Base-by-base conservation (phyloP, 2,888 invertebrate species). In the Galeruca laticollis region DNA sequence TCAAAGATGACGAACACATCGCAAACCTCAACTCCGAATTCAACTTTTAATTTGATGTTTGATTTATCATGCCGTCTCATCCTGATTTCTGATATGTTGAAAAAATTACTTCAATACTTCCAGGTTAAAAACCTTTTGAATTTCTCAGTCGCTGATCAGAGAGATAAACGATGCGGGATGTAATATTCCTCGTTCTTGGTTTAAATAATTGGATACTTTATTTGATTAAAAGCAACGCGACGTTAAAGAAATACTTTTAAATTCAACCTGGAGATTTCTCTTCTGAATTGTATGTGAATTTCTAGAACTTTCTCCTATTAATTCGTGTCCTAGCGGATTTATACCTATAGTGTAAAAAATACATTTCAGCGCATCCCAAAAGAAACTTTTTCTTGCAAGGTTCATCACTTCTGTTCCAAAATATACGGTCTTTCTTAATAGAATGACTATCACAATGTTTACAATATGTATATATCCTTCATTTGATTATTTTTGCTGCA, bases 161-260 rank as follows among this genome's bases (percentile, higher is more conserved):
- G 35, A 57, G 56, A 57, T 57, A 57, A 57, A 57, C 56, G 56
- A 57, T 57, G 56, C 56, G 56, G 56, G 26, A 57, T 35, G 56
- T 57, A 33, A 57, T 57, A 57, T 57, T 57, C 56, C 35, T 35
- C 56, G 31, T 57, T 35, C 56, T 57, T 35, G 56, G 56, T 57
- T 57, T 57, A 35, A 57, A 57, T 57, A 57, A 57, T 57, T 57
- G 56, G 56, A 57, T 57, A 57, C 56, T 57, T 57, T 57, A 57
- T 57, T 57, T 57, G 56, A 57, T 57, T 57, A 57, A 57, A 57
- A 35, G 35, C 35, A 18, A 21, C 35, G 35, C 13, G 35, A 57
- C 56, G 35, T 57, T 33, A 33, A 57, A 35, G 20, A 57, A 11
- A 57, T n/a, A 57, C 56, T 57, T 57, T 57, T 35, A 57, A 57